A percentile compares a stretch with the other conserved stretches of the same genome.
These are phyloP conservation scores for Helostoma temminkii DNA, from an alignment of 2,797 vertebrate genomes.

Conservation along the genomic window DNA sequence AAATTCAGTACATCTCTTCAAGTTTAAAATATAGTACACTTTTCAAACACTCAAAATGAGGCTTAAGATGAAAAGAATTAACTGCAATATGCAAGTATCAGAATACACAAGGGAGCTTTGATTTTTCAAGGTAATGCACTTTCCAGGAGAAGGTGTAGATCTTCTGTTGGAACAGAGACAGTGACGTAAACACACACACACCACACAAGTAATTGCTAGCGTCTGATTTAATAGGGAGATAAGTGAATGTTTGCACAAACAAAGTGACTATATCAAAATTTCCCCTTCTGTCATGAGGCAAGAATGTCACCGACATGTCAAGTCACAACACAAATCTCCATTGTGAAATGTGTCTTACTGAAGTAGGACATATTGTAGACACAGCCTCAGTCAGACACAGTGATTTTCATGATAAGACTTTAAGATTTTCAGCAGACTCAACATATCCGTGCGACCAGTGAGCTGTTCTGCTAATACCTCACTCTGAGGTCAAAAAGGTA, in stretches of 20 bases:
- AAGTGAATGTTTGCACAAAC: not conserved
- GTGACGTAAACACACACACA: not conserved
- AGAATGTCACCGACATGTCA: conserved; percentile 50
- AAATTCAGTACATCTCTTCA: too few relatives aligned
- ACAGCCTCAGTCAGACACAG: not conserved
- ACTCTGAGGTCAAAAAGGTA: conserved; percentile 32
- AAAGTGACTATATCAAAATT: conserved; percentile 12
- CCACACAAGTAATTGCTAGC: conserved; percentile 6
- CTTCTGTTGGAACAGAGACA: not conserved
- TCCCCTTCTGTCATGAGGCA: conserved; percentile 39
- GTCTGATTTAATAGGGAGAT: conserved; percentile 11
- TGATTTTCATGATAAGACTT: too few relatives aligned
- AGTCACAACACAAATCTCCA: conserved; percentile 36
- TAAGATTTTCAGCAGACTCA: conserved; percentile 21
- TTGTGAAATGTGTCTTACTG: conserved; percentile 12
- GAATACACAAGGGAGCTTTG: not conserved
- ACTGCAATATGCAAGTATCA: too few relatives aligned
- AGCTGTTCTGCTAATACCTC: conserved; percentile 48
- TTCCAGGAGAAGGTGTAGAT: not conserved
- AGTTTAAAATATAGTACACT: too few relatives aligned
- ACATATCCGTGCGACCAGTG: conserved; percentile 11
- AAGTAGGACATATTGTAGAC: conserved; percentile 1
- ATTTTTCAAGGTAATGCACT: conserved; percentile 25
- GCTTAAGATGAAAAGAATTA: too few relatives aligned
- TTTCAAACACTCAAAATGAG: too few relatives aligned